Evolutionary conservation across 2,113 vertebrate genomes (phyloP).

Genomic region (Tragelaphus buxtoni): DNA sequence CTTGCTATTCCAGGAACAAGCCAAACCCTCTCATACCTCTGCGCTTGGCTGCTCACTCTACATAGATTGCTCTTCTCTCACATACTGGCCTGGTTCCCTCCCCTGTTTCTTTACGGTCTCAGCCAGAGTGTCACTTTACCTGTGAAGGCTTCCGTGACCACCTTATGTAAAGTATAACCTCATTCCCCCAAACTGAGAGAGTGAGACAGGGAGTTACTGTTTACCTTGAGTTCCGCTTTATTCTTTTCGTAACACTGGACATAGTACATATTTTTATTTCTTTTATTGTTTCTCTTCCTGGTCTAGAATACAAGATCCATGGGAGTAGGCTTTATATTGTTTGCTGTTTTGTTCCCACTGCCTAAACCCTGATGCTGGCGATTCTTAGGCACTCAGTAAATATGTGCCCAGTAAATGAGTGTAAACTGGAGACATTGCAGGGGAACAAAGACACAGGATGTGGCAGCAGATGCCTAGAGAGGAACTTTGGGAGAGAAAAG

Average conservation of each 20-base stretch:
- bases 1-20: neutral
- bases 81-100: neutral
- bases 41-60: neutral
- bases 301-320: neutral
- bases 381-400: neutral
- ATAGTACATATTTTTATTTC: neutral
- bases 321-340: neutral
- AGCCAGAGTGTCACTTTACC: neutral
- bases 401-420: neutral
- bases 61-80: neutral
- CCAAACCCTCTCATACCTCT: neutral
- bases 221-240: neutral
- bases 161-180: neutral
- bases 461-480: neutral
- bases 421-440: neutral
- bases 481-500: neutral
- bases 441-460: neutral
- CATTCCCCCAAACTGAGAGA: neutral
- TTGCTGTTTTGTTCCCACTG: neutral
- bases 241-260: neutral
- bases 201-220: neutral
- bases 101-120: neutral
- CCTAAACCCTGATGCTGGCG: neutral
- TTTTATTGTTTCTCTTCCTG: neutral
- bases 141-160: neutral